These are phyloP conservation scores for Scaptomyza flava DNA, from an alignment of 2,888 invertebrate genomes.

Conservation along the genomic window DNA sequence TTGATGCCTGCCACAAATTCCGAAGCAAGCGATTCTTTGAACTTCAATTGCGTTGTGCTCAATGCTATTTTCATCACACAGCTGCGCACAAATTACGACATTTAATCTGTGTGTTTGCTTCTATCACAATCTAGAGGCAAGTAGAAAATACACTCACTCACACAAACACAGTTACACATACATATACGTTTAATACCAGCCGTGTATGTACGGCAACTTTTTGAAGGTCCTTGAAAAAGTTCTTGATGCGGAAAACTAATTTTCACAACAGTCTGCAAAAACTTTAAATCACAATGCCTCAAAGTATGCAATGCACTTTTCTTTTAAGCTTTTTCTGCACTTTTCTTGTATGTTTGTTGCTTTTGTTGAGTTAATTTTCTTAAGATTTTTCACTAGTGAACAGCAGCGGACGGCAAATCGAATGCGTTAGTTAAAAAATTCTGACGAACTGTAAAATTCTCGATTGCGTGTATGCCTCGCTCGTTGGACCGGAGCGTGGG, in stretches of 20 bases:
- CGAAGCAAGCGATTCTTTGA: slow-evolving; percentile 7
- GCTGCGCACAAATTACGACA: slow-evolving; percentile 72
- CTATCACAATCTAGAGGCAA: slow-evolving; percentile 9
- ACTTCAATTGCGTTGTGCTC: slow-evolving; percentile 23
- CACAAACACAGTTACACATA: slow-evolving; percentile 16
- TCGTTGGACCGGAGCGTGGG: slow-evolving; percentile 37
- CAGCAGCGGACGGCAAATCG: slow-evolving; percentile 70
- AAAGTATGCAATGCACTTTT: slow-evolving; percentile 53
- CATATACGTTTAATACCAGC: slow-evolving; percentile 7
- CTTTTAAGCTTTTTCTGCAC: slow-evolving; percentile 6
- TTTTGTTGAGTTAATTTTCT: slow-evolving; percentile 14
- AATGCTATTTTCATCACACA: slow-evolving; percentile 62
- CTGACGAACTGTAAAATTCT: slow-evolving; percentile 35
- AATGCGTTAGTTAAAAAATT: slow-evolving; percentile 66
- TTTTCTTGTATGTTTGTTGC: slow-evolving; percentile 19
- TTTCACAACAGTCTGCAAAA: slow-evolving; percentile 25
- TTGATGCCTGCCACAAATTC: slow-evolving; percentile 29
- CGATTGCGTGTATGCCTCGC: slow-evolving; percentile 45
- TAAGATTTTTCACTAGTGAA: slow-evolving; percentile 56
- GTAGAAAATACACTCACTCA: slow-evolving; percentile 21
- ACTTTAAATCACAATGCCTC: slow-evolving; percentile 34
- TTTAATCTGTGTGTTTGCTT: slow-evolving; percentile 35
- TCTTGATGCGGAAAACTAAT: slow-evolving; percentile 36
- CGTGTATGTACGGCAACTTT: slow-evolving; percentile 31
- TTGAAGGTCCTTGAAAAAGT: slow-evolving; percentile 72